These are phyloP conservation scores for Pteropus rufus DNA, from an alignment of 2,797 vertebrate species.

Conservation along the genomic window DNA sequence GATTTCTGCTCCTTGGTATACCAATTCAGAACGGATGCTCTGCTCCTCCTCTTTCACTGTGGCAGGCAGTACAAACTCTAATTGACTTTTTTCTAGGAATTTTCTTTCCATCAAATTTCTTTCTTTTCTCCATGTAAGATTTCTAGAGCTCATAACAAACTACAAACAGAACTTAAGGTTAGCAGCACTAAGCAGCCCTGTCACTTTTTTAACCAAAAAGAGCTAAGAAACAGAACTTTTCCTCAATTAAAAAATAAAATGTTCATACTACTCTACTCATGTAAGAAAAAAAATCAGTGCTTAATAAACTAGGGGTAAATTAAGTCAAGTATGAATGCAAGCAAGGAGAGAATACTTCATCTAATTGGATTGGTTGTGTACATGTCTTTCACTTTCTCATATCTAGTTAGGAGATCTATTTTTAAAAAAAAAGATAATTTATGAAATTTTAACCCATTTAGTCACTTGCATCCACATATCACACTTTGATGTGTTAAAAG, in stretches of 20 bases:
- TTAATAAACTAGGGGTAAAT: slow-evolving; percentile 47
- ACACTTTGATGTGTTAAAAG: neutral
- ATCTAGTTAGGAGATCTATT: neutral
- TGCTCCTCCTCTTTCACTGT: neutral
- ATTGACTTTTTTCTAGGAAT: slow-evolving; percentile 51
- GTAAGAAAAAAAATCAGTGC: slow-evolving; percentile 28
- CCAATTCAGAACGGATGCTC: neutral
- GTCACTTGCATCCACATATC: neutral
- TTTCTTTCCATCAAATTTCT: slow-evolving; percentile 38
- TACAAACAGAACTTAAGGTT: slow-evolving; percentile 44
- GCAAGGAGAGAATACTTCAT: neutral
- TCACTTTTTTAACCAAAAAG: slow-evolving; percentile 43
- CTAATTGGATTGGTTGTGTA: neutral
- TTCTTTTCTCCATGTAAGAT: slow-evolving; percentile 30
- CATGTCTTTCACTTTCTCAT: neutral
- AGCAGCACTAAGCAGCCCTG: slow-evolving; percentile 40
- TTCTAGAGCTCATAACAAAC: slow-evolving; percentile 51
- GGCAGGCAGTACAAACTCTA: slow-evolving; percentile 41
- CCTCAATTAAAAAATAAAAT: slow-evolving; percentile 62
- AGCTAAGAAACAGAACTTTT: slow-evolving; percentile 27
- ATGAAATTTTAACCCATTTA: neutral
- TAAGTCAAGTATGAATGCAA: slow-evolving; percentile 40
- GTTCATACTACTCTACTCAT: slow-evolving; percentile 28
- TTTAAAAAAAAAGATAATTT: neutral
- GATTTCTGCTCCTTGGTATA: slow-evolving; percentile 37